Evolutionary conservation across 2,113 vertebrate genomes (phyloP), one percentile per base, ranked within the genome.

Genomic region (Thalassoma bifasciatum): DNA sequence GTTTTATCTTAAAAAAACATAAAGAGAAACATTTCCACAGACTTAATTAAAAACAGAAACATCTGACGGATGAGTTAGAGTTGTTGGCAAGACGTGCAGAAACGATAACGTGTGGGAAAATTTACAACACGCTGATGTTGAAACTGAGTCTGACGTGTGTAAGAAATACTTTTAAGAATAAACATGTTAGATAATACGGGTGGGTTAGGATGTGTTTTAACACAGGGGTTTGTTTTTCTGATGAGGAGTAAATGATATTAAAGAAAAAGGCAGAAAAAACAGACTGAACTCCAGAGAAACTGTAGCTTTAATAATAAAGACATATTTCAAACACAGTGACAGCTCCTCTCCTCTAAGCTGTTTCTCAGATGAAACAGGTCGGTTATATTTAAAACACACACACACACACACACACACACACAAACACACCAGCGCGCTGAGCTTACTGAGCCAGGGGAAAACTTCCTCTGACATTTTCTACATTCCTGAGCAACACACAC

Each of bases 401-500:
- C 30, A 30, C 30, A 30, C n/a, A n/a, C n/a, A n/a, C n/a, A n/a
- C n/a, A n/a, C n/a, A n/a, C n/a, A n/a, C n/a, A n/a, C n/a, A n/a
- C n/a, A n/a, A n/a, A n/a, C n/a, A n/a, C n/a, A n/a, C 30, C n/a
- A n/a, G n/a, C n/a, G n/a, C n/a, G n/a, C n/a, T n/a, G 30, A 30
- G 30, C 30, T 16, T n/a, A 30, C 16, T 34, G 22, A 47, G 13
- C 9, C 10, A 24, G 44, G 44, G 17, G 1, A 46, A 34, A 52
- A 65, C 30, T 38, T 46, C 17, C 21, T 5, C 10, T 14, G 14
- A 38, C 34, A 66, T 12, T 47, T 47, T 62, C 47, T 30, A 67
- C 80, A 81, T 85, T 79, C 74, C 65, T 79, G 74, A 71, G 54
- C 5, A 38, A 40, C 72, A 51, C 53, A 52, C 22, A 58, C n/a